Evolutionary conservation across 2,113 vertebrate species (phyloP).

Genomic region (Saccopteryx bilineata): DNA sequence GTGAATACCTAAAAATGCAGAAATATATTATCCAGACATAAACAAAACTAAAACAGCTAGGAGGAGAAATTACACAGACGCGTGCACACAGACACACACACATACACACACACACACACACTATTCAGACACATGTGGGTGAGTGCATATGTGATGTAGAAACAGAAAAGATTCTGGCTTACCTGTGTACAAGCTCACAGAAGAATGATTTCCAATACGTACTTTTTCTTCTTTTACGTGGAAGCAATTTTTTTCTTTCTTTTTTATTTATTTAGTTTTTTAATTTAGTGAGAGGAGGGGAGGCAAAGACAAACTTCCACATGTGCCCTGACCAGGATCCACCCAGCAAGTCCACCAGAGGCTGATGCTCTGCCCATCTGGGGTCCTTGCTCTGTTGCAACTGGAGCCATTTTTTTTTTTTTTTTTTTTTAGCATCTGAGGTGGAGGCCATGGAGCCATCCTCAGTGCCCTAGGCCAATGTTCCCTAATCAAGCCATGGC

Average conservation of each 20-base stretch:
- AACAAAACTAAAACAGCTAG: not conserved
- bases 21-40: not conserved
- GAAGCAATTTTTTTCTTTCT: not conserved
- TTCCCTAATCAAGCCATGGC: too few relatives aligned
- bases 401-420: too few relatives aligned
- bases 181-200: not conserved
- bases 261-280: too few relatives aligned
- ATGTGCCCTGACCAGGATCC: too few relatives aligned
- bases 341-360: too few relatives aligned
- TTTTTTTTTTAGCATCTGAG: too few relatives aligned
- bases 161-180: not conserved
- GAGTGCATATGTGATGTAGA: not conserved
- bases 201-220: not conserved
- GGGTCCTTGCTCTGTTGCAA: too few relatives aligned
- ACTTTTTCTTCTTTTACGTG: not conserved
- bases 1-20: not conserved
- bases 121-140: not conserved
- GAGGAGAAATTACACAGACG: accelerated
- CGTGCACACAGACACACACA: not conserved
- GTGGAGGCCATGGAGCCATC: too few relatives aligned
- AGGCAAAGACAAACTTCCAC: too few relatives aligned
- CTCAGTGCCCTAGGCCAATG: too few relatives aligned
- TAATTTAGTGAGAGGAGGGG: too few relatives aligned
- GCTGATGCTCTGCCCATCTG: too few relatives aligned
- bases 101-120: not conserved